Evolutionary conservation across 2,113 vertebrate species (phyloP).

Genomic region (Puntigrus tetrazona): DNA sequence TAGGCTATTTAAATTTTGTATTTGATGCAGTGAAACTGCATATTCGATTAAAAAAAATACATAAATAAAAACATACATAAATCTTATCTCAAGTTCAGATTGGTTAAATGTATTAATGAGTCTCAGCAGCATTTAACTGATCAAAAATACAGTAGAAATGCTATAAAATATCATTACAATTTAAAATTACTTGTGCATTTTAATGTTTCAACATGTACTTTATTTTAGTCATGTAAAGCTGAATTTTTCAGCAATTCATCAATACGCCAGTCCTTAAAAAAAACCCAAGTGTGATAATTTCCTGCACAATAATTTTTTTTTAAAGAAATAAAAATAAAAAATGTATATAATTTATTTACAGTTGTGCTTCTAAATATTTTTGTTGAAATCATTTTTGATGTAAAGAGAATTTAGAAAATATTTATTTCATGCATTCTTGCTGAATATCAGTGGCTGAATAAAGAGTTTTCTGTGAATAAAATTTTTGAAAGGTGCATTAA

Average conservation of each 20-base stretch:
- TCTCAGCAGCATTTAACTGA: neutral
- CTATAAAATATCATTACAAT: neutral
- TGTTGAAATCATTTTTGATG: neutral
- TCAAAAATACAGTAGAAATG: neutral
- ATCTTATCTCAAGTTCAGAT: neutral
- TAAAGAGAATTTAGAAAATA: no score
- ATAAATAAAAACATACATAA: neutral
- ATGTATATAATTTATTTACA: no score
- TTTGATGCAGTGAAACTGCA: neutral
- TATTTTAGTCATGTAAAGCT: neutral
- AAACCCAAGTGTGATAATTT: no score
- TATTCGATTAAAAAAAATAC: neutral
- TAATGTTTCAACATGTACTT: neutral
- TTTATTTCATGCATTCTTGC: neutral
- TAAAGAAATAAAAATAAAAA: no score
- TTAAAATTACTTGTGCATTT: neutral
- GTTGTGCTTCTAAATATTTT: neutral
- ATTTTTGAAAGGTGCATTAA: neutral
- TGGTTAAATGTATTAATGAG: neutral
- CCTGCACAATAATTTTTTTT: no score
- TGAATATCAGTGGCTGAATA: no score
- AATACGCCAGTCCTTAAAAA: no score
- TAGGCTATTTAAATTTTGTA: neutral
- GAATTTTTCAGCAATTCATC: neutral
- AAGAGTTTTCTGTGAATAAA: neutral